Conservation (phyloP, 2,888 invertebrate genomes). For the Polydrusus tereticollis region DNA sequence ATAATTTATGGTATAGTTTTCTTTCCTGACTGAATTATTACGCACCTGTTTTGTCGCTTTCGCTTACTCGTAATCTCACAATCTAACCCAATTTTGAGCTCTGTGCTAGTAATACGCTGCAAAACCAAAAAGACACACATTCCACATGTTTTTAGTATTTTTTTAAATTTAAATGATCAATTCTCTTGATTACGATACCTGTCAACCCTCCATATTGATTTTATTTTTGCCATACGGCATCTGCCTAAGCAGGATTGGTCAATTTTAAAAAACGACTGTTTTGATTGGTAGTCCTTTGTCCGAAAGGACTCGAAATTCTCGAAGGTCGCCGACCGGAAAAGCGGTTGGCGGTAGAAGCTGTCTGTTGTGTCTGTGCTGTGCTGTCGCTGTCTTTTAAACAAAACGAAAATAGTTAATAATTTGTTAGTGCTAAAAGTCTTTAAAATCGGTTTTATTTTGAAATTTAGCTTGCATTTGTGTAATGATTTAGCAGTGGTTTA, state of each 20-base stretch:
- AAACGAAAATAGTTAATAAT: background rate
- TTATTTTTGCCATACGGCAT: background rate
- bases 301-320: conserved; percentile 12
- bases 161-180: background rate
- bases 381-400: conserved; percentile 14
- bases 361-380: conserved; percentile 5
- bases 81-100: too few species aligned
- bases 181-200: background rate
- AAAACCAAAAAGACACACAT: too few species aligned
- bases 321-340: conserved; percentile 18
- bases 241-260: background rate
- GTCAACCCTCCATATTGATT: conserved; percentile 29
- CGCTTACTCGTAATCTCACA: too few species aligned
- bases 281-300: conserved; percentile 22
- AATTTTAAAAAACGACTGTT: background rate
- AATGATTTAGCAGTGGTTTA: conserved; percentile 10
- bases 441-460: background rate
- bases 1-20: too few species aligned
- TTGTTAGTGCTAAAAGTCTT: background rate
- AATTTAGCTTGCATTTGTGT: conserved; percentile 3
- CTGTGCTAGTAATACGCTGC: too few species aligned
- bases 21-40: too few species aligned
- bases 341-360: conserved; percentile 16
- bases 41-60: too few species aligned
- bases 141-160: background rate